Conservation (phyloP, 2,888 invertebrate genomes). For the Camptogramma bilineatum region DNA sequence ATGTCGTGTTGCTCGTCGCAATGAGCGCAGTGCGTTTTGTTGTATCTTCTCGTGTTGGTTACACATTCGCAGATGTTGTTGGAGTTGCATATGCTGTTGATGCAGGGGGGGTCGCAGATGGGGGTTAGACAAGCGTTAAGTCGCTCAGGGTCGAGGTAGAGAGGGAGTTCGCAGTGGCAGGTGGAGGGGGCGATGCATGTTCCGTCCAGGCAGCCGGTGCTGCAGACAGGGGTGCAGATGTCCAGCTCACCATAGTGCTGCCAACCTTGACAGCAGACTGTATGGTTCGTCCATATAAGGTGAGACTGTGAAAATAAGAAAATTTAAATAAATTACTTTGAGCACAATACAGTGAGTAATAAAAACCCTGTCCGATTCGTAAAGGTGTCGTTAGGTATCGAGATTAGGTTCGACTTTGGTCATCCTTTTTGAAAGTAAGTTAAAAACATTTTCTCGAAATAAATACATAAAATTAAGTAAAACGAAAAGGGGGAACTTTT, state of each 20-base stretch:
- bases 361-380: no score
- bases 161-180: conserved; percentile 67
- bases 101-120: conserved; percentile 61
- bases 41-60: conserved; percentile 53
- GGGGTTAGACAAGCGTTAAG: conserved; percentile 66
- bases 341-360: not conserved
- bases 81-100: conserved; percentile 62
- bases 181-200: conserved; percentile 68
- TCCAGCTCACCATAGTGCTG: conserved; percentile 62
- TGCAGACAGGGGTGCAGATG: conserved; percentile 78
- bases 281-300: conserved; percentile 54
- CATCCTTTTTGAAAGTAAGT: no score
- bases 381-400: no score
- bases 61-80: conserved; percentile 69
- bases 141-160: conserved; percentile 57
- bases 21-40: conserved; percentile 62
- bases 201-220: conserved; percentile 77
- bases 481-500: no score
- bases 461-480: no score
- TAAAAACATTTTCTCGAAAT: no score
- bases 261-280: conserved; percentile 76
- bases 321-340: not conserved
- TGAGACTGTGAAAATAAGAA: conserved; percentile 59
- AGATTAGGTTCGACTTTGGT: no score
- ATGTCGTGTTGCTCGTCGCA: conserved; percentile 56